phyloP scores from a whole-genome alignment of 2,113 vertebrate genomes.

The Catharus minimus region DNA sequence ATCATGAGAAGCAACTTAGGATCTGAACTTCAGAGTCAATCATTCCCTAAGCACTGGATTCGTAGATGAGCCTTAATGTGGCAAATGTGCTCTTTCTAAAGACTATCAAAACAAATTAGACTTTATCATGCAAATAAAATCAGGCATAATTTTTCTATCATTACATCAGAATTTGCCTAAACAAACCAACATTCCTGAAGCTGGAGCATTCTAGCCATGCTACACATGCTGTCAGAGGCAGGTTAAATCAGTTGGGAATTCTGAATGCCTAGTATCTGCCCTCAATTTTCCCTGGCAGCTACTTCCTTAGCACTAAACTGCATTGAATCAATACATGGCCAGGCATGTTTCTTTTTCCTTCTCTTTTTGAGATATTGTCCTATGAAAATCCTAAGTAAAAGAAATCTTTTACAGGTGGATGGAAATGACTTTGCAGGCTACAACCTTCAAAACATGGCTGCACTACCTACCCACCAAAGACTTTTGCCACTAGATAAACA shows the following conservation, averaged over 20 bases:
- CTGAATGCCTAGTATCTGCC: neutral
- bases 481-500: neutral
- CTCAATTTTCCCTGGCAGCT: neutral
- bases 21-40: neutral
- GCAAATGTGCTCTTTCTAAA: neutral
- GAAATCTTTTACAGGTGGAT: neutral
- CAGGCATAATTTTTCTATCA: neutral
- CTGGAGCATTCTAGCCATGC: neutral
- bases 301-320: neutral
- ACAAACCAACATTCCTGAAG: slow-evolving; percentile 4
- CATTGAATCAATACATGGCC: neutral
- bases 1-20: neutral
- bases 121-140: neutral
- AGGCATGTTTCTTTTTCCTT: neutral
- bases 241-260: neutral
- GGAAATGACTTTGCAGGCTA: neutral
- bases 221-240: accelerated
- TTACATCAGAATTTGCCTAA: slow-evolving; percentile 1
- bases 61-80: neutral
- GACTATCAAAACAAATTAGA: neutral
- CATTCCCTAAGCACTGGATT: neutral
- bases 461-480: neutral
- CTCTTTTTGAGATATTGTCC: neutral
- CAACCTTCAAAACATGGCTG: neutral
- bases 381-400: neutral